Conservation (phyloP, 2,113 vertebrate genomes). For the Gavialis gangeticus region DNA sequence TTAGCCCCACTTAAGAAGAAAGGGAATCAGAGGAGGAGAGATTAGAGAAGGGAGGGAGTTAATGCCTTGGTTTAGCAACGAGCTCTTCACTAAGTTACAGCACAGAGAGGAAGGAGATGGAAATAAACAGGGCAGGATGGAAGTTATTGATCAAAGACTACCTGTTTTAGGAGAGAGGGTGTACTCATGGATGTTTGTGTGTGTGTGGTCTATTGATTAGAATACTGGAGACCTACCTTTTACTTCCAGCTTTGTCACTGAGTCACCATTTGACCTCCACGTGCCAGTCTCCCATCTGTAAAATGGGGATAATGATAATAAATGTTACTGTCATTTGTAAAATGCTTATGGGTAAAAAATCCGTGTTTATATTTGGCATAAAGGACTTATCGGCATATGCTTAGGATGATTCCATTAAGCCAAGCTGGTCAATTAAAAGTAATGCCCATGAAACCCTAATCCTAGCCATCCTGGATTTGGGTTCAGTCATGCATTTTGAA, state of each 20-base stretch:
- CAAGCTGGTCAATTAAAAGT: not conserved
- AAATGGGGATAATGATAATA: not conserved
- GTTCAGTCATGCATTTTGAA: not conserved
- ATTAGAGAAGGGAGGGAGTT: no score
- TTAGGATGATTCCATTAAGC: not conserved
- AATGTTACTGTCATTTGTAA: not conserved
- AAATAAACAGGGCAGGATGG: not conserved
- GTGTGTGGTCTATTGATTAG: not conserved
- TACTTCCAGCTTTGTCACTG: not conserved
- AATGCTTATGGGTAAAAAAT: not conserved
- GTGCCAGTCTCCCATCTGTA: not conserved
- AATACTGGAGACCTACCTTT: not conserved
- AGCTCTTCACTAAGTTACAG: not conserved
- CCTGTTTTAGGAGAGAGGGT: no score
- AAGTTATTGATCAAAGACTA: no score
- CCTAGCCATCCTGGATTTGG: accelerated
- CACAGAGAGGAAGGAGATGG: not conserved
- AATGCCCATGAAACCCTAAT: not conserved
- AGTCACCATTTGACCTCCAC: not conserved
- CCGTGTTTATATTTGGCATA: not conserved
- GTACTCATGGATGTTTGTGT: no score
- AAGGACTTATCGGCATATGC: no score
- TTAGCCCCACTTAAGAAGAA: not conserved
- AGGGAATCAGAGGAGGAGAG: not conserved
- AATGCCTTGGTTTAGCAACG: not conserved